Conservation (phyloP, 2,113 vertebrate genomes). For the Embiotoca jacksoni region DNA sequence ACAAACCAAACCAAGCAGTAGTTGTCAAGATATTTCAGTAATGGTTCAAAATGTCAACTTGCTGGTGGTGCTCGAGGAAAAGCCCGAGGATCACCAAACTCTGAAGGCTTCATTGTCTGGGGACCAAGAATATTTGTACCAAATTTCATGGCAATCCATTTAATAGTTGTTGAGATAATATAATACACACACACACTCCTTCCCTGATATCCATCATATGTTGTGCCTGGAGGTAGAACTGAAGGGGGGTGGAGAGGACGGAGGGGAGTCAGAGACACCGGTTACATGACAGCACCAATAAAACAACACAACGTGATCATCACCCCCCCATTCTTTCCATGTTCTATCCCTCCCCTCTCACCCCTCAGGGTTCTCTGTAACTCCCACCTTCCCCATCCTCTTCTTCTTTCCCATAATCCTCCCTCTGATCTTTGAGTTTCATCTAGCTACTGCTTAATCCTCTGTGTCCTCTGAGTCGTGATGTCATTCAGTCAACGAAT, state of each 20-base stretch:
- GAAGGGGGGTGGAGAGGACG: not conserved
- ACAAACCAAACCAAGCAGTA: accelerated
- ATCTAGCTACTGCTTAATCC: constrained; percentile 32
- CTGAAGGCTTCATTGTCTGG: not conserved
- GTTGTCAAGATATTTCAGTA: not conserved
- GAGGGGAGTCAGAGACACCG: constrained; percentile 5
- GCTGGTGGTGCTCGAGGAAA: not conserved
- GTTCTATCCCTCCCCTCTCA: constrained; percentile 5
- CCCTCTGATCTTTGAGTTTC: constrained; percentile 51
- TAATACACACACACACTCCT: not conserved
- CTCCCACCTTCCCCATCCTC: not conserved
- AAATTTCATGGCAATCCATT: constrained; percentile 10
- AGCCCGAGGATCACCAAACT: not conserved
- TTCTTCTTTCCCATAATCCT: constrained; percentile 23
- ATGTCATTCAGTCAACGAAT: too few species aligned
- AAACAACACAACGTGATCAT: constrained; percentile 48
- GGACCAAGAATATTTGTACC: not conserved
- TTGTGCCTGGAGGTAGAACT: constrained; percentile 30
- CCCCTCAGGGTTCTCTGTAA: constrained; percentile 42
- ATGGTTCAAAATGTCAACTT: too few species aligned
- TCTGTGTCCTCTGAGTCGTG: not conserved
- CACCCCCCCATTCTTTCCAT: not conserved
- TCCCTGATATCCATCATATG: not conserved
- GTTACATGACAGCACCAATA: constrained; percentile 48
- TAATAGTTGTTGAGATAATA: not conserved